Conservation (phyloP, 1,140 invertebrate species). For the Antheraea pernyi region DNA sequence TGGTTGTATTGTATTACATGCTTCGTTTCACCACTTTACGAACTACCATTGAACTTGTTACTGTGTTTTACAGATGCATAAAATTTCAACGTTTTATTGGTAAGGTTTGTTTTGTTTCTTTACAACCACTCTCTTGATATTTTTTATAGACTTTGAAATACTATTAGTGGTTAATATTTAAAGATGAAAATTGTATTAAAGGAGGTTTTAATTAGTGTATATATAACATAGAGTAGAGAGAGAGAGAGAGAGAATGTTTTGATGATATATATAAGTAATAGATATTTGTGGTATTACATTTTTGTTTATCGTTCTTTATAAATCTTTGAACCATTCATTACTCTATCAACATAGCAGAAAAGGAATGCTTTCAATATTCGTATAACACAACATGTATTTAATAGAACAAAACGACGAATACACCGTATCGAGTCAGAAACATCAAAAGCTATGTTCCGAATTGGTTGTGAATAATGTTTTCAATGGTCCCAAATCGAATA, state of each 20-base stretch:
- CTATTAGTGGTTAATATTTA: too few relatives aligned
- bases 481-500: conserved; percentile 31
- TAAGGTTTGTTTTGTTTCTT: conserved; percentile 6
- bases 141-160: not conserved
- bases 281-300: too few relatives aligned
- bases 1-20: conserved; percentile 57
- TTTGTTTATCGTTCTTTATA: too few relatives aligned
- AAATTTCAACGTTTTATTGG: conserved; percentile 26
- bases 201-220: not conserved
- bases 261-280: too few relatives aligned
- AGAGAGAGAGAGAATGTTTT: too few relatives aligned
- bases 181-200: not conserved
- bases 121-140: not conserved
- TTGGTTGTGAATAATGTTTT: not conserved
- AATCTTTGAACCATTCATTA: too few relatives aligned
- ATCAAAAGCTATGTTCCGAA: conserved; percentile 4
- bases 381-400: not conserved
- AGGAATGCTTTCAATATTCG: too few relatives aligned
- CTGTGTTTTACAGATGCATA: conserved; percentile 27
- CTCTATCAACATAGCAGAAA: too few relatives aligned
- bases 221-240: too few relatives aligned
- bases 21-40: conserved; percentile 38
- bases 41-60: conserved; percentile 29
- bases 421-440: not conserved
- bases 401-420: not conserved